phyloP scores from a whole-genome alignment of 2,888 invertebrate species.

The Phortica magna region DNA sequence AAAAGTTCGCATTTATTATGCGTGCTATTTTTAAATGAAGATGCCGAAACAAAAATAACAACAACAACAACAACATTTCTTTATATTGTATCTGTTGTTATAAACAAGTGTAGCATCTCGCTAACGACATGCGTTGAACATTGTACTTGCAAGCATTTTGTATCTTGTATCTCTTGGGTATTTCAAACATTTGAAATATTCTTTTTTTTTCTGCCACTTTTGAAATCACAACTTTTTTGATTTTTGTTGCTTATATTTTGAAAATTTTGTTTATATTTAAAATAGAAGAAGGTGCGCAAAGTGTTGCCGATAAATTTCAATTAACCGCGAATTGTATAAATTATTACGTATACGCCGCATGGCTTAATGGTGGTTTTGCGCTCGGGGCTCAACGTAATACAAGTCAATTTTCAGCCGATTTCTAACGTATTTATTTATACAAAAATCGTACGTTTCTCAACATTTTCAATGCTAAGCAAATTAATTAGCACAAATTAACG shows the following conservation, averaged over 20 bases:
- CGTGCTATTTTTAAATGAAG: conserved; percentile 17
- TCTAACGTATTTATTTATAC: too few species aligned
- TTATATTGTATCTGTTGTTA: not conserved
- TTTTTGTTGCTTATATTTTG: not conserved
- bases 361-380: not conserved
- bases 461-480: conserved; percentile 25
- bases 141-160: not conserved
- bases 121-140: not conserved
- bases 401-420: too few species aligned
- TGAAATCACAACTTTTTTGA: not conserved
- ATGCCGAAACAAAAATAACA: not conserved
- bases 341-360: conserved; percentile 2
- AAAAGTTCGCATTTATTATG: conserved; percentile 19
- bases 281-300: not conserved
- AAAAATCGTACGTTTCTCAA: too few species aligned
- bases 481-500: not conserved
- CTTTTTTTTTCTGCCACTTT: not conserved
- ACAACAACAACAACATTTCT: not conserved
- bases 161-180: not conserved
- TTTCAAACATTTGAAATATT: not conserved
- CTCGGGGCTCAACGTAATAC: too few species aligned
- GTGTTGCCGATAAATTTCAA: conserved; percentile 16
- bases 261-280: not conserved
- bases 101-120: not conserved
- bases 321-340: conserved; percentile 20